Evolutionary conservation across 1,140 invertebrate genomes (phyloP).

Genomic region (Brachionus plicatilis): DNA sequence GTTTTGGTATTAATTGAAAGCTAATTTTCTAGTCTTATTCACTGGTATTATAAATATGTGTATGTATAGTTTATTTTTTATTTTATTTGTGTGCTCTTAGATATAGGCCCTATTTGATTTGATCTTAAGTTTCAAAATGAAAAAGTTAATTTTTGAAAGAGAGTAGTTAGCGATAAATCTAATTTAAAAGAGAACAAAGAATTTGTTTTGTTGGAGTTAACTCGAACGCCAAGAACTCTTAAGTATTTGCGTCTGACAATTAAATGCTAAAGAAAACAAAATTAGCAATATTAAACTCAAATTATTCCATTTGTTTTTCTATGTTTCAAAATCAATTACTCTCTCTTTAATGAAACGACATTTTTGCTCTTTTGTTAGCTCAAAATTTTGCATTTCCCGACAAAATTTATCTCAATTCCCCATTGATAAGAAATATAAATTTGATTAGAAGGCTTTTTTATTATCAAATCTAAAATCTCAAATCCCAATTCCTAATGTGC

Average conservation of each 20-base stretch:
- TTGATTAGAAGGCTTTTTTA: background rate
- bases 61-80: background rate
- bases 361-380: background rate
- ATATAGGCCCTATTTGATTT: background rate
- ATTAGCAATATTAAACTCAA: background rate
- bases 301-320: background rate
- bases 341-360: background rate
- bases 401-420: background rate
- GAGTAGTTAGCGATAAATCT: background rate
- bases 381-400: background rate
- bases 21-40: background rate
- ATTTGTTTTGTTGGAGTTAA: background rate
- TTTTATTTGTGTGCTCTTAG: background rate
- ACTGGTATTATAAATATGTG: background rate
- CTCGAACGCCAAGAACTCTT: background rate
- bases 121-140: background rate
- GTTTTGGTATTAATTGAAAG: conserved; percentile 1
- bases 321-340: background rate
- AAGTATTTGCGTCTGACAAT: background rate
- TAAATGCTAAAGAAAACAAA: background rate
- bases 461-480: background rate
- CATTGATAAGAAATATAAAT: background rate
- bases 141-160: background rate
- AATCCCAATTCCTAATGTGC: background rate
- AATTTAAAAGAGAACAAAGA: background rate